Conservation (phyloP, 2,113 vertebrate genomes). For the Amblyopsis rosae region DNA sequence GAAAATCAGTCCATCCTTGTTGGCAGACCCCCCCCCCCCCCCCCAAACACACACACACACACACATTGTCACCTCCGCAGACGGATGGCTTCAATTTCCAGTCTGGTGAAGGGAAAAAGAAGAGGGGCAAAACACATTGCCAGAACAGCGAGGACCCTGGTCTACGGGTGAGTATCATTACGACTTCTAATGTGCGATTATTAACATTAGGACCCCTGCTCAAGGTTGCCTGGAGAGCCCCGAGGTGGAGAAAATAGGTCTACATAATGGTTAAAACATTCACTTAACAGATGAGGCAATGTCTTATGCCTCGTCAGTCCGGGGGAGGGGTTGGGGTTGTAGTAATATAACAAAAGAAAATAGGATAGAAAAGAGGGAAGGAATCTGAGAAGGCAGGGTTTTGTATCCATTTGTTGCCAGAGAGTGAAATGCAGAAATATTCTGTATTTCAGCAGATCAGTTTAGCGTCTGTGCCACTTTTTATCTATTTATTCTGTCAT, state of each 20-base stretch:
- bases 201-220: conserved; percentile 43
- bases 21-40: conserved; percentile 15
- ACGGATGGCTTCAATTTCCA: conserved; percentile 66
- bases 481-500: conserved; percentile 45
- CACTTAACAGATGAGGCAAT: conserved; percentile 48
- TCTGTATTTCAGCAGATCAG: conserved; percentile 21
- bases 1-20: conserved; percentile 49
- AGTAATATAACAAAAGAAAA: conserved; percentile 41
- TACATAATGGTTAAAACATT: conserved; percentile 42
- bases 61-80: conserved; percentile 31
- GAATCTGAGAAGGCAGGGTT: neutral
- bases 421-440: conserved; percentile 2
- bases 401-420: neutral
- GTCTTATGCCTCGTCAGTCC: conserved; percentile 45
- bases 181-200: conserved; percentile 49
- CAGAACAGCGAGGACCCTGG: conserved; percentile 13
- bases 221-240: conserved; percentile 17
- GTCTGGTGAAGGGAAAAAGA: conserved; percentile 25
- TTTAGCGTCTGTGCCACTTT: conserved; percentile 19
- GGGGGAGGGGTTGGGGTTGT: conserved; percentile 7
- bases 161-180: conserved; percentile 39
- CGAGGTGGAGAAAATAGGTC: conserved; percentile 21
- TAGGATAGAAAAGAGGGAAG: neutral
- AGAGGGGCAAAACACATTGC: conserved; percentile 12
- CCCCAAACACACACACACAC: neutral